Base-by-base conservation (phyloP, 2,797 vertebrate species). In the Hozukius guyotensis region DNA sequence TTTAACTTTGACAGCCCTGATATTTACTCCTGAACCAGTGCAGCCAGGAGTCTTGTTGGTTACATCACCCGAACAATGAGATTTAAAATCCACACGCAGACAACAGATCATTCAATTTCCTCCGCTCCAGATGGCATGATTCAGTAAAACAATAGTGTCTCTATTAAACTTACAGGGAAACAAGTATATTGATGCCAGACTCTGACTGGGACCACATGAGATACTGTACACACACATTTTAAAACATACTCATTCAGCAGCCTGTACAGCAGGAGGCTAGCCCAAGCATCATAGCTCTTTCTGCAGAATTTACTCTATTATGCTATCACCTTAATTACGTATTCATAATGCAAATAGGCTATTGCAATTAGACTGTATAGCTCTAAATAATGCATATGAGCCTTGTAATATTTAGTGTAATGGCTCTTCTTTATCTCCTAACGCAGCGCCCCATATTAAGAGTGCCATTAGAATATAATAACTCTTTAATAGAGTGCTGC, bases 331-430 rank as follows among this genome's bases (percentile, higher is more conserved):
- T 42, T 83, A 86, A 89, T 89, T 87, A 83, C 82, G 75, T 32
- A 62, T 82, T 78, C 67, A 76, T 76, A 88, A 90, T 77, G 80
- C 80, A 89, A 85, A 84, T 69, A 74, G 36, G 75, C 79, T 68
- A 9, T 11, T 66, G 77, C 87, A 89, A 87, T 91, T 88, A 92
- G 79, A 52, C 59, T 10, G 20, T 61, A 64, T 34, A 13, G 34
- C 16, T 66, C 82, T 92, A 82, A 89, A 91, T 90, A 92, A 88
- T 82, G 65, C 72, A 87, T 68, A 14, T 76, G 72, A 75, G 69
- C 24, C 3, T n/a, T 83, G 78, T 87, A 74, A 87, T 91, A 89
- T 75, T 74, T 59, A 63, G 72, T 65, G 65, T 87, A 90, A 90
- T 87, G 74, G 64, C 72, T 77, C 46, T 63, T 72, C 77, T 91